phyloP scores from a whole-genome alignment of 2,113 vertebrate genomes.

The Fregata magnificens region DNA sequence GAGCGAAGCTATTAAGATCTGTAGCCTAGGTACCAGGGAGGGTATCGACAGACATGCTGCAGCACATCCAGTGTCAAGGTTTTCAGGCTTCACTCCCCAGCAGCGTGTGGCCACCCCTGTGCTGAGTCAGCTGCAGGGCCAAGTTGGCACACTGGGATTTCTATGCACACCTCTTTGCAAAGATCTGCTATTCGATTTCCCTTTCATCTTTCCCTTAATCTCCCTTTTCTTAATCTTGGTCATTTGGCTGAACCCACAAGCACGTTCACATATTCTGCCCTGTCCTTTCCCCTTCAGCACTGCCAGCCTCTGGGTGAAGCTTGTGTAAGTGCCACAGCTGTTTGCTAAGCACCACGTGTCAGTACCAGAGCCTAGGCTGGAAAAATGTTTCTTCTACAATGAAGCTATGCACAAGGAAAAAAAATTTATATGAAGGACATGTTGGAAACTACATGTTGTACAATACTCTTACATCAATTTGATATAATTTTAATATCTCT shows the following conservation, averaged over 20 bases:
- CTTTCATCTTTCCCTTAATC: neutral
- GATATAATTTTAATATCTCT: neutral
- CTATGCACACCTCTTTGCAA: neutral
- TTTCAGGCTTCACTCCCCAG: neutral
- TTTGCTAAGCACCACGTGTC: accelerated
- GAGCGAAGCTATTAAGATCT: accelerated
- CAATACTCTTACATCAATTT: neutral
- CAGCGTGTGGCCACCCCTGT: neutral
- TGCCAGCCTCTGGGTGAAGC: neutral
- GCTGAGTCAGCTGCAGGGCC: neutral
- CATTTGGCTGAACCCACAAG: neutral
- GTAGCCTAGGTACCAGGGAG: neutral
- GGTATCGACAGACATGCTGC: accelerated
- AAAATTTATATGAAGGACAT: neutral
- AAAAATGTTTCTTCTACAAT: neutral
- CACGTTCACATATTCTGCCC: accelerated
- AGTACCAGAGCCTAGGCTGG: neutral
- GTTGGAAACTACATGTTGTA: neutral
- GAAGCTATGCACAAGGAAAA: neutral
- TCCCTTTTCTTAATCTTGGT: neutral
- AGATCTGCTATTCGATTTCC: too few species aligned
- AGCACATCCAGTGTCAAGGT: accelerated
- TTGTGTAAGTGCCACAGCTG: neutral
- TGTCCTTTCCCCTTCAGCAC: neutral
- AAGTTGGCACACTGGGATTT: neutral